phyloP scores from a whole-genome alignment of 1,140 invertebrate genomes.

The Leptinotarsa undecemlineata region DNA sequence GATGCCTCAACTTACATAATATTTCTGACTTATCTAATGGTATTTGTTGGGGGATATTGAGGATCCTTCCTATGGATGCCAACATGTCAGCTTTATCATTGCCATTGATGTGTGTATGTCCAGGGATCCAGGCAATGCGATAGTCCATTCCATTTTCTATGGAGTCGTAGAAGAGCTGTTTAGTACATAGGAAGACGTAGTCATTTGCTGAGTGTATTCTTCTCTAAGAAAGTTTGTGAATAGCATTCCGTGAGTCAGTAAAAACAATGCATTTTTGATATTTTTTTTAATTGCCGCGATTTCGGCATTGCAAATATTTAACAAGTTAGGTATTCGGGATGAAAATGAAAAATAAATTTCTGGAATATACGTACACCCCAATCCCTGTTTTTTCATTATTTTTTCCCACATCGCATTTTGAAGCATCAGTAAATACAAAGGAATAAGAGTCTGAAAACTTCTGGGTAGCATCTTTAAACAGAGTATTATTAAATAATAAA shows the following conservation, averaged over 20 bases:
- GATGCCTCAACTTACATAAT: background rate
- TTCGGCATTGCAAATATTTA: conserved; percentile 25
- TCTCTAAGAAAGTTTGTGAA: conserved; percentile 22
- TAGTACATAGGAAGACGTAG: conserved; percentile 15
- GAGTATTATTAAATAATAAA: background rate
- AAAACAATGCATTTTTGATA: conserved; percentile 27
- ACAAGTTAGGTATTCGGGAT: background rate
- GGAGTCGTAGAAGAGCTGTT: conserved; percentile 17
- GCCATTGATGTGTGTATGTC: conserved; percentile 20
- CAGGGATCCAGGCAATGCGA: conserved; percentile 26
- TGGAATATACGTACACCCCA: background rate
- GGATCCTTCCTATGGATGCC: conserved; percentile 22
- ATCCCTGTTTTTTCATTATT: background rate
- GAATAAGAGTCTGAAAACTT: background rate
- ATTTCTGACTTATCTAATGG: background rate
- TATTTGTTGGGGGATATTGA: conserved; percentile 19
- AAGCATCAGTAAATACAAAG: background rate
- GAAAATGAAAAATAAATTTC: background rate
- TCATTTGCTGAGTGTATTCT: background rate
- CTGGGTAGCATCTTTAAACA: background rate
- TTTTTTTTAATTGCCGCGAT: conserved; percentile 31
- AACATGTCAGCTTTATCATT: conserved; percentile 19
- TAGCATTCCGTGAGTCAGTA: conserved; percentile 29
- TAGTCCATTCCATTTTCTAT: conserved; percentile 9
- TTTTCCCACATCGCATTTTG: background rate